phyloP scores from a whole-genome alignment of 1,140 invertebrate species.

The Penaeus indicus region DNA sequence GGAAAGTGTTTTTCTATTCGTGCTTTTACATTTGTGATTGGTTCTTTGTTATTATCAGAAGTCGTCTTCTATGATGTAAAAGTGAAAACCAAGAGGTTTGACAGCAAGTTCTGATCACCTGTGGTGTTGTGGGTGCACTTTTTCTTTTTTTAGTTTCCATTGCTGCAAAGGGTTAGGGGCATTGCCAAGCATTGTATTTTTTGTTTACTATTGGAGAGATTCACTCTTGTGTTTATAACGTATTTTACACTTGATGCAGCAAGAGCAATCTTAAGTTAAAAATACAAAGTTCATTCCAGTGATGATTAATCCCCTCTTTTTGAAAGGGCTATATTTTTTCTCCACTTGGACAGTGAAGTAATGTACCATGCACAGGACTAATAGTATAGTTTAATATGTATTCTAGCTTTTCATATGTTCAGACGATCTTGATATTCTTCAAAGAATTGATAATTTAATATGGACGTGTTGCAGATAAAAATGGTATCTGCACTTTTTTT shows the following conservation, averaged over 20 bases:
- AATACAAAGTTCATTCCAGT: constrained; percentile 60
- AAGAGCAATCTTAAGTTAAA: constrained; percentile 41
- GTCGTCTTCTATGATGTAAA: not conserved
- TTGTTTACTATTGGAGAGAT: constrained; percentile 34
- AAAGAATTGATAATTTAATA: not conserved
- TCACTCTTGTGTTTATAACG: not conserved
- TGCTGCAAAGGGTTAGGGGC: constrained; percentile 54
- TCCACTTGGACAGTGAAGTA: constrained; percentile 47
- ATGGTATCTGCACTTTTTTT: constrained; percentile 23
- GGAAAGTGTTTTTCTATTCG: constrained; percentile 9
- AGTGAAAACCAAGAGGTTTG: constrained; percentile 21
- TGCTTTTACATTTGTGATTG: constrained; percentile 21
- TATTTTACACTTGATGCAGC: constrained; percentile 40
- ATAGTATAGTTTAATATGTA: constrained; percentile 43
- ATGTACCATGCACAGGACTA: constrained; percentile 35
- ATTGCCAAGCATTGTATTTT: constrained; percentile 56
- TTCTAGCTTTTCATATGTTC: constrained; percentile 48
- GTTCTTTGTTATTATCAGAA: not conserved
- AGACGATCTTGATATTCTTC: constrained; percentile 18
- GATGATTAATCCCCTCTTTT: constrained; percentile 27
- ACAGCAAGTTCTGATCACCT: constrained; percentile 46
- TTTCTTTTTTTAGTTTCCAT: constrained; percentile 38
- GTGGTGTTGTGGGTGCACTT: constrained; percentile 38
- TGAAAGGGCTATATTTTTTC: constrained; percentile 41
- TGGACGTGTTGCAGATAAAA: constrained; percentile 21